These are phyloP conservation scores for Apostichopus leukothele DNA, from an alignment of 53 echinoderm and acorn worm species.

Conservation along the genomic window DNA sequence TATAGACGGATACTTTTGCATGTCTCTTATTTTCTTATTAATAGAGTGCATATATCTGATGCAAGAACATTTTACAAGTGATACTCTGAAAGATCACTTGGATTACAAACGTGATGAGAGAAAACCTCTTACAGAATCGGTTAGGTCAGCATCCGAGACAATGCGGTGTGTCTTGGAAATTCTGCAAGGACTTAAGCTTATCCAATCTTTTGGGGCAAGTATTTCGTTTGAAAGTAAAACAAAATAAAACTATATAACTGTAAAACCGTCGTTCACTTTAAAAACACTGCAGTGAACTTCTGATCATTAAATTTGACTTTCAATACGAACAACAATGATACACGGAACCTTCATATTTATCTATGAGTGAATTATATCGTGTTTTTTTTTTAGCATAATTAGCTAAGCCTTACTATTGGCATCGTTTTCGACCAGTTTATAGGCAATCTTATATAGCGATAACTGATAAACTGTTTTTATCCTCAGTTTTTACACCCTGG, in stretches of 20 bases:
- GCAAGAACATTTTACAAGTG: neutral
- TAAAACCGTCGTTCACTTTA: no score
- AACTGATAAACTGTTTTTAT: neutral
- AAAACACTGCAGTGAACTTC: no score
- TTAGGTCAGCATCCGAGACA: neutral
- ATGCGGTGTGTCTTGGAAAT: neutral
- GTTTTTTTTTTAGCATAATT: no score
- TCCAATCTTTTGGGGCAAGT: constrained; percentile 2
- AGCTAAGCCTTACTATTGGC: no score
- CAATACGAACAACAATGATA: no score
- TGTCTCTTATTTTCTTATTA: neutral
- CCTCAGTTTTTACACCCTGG: neutral
- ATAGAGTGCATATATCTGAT: neutral
- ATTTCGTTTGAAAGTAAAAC: neutral
- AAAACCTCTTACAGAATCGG: neutral
- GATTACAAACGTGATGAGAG: neutral
- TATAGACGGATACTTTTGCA: no score
- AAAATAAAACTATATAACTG: no score
- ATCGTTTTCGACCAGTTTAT: no score
- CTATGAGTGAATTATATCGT: no score
- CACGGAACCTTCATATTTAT: no score
- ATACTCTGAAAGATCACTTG: neutral
- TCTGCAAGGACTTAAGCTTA: neutral
- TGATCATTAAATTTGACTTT: no score
- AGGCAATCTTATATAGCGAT: no score